Base-by-base conservation (phyloP, 1,140 invertebrate species). In the Drosophila burlai region DNA sequence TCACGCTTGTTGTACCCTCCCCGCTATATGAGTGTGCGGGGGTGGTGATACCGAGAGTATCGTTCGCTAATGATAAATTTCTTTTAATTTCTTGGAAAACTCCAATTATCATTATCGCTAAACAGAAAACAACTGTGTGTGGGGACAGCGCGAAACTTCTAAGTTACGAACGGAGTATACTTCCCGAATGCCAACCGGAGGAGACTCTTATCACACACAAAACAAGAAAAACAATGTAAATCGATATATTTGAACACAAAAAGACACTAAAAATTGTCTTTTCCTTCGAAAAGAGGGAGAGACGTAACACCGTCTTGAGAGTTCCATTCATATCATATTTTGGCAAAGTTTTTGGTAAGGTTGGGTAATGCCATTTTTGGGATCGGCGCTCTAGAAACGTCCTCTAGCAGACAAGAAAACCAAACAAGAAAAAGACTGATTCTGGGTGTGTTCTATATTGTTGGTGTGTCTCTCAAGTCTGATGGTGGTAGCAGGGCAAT, bases 81-180 rank as follows among this genome's bases (percentile, higher is more conserved):
- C 85, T 81, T 81, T 90, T 75, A 81, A 90, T 84, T 89, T 89
- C 85, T 76, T 81, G 81, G 82, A 91, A 89, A 76, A 90, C 86
- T 85, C 72, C 73, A 89, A 89, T 89, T 89, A 89, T 89, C 71
- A 84, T 81, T 89, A 89, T 89, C 85, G 76, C 61, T 26, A 24
- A 63, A 84, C 69, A 83, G 26, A 76, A 83, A 83, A 83, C 71
- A 83, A 58, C 66, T 76, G 76, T 83, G 26, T 18, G 69, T 18
- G 69, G 29, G 62, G 36, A 69, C 54, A 71, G 45, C 46, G 52
- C 52, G 29, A 55, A 82, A 60, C 52, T 54, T 81, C 80, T 69
- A 69, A 72, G 77, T 87, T 75, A 81, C 66, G 75, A 78, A 76
- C 60, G 75, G 66, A 71, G 9, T 90, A 81, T 89, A 83, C 64